Evolutionary conservation across 2,797 vertebrate species (phyloP), one percentile per base, ranked within the genome.

Genomic region (Acanthornis magna): DNA sequence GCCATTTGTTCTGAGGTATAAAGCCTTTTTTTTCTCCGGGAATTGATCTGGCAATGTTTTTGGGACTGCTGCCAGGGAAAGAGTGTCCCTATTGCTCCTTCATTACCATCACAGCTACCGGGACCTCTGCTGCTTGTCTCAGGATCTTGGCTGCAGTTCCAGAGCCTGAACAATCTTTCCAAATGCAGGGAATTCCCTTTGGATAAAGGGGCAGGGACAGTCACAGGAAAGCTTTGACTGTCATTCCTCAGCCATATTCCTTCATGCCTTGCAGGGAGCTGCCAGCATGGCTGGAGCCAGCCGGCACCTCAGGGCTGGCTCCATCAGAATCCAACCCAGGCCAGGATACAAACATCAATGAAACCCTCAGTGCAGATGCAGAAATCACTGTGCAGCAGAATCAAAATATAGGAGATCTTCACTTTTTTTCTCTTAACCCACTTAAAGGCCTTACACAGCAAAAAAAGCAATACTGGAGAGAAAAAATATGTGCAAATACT

Each of bases 131-230:
- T 80, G 78, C 2, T 1, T 57, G 77, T 40, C 87, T 91, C 67
- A 22, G 73, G 27, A 20, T 65, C 75, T 92, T 96, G 92, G 92
- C 91, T 92, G 79, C 75, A 9, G 36, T 50, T 91, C 88, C 84
- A 0, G 1, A 91, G 86, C 42, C 83, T 51, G 42, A 92, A 77
- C 78, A 89, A 55, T 78, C 81, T 88, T 91, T 80, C 92, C 75
- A 93, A 95, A 93, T 11, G 54, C 76, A 96, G 91, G 95, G 93
- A 93, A 89, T 85, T 94, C 93, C 87, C 92, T 85, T 58, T 1
- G 32, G 82, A 91, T 82, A 62, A 65, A 68, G 72, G 61, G 20
- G 53, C 36, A 70, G 61, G 50, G 68, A 72, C 75, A 4, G 16
- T n/a, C 85, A 67, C 34, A n/a, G 91, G 71, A 73, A 80, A 66